Evolutionary conservation across 2,888 invertebrate genomes (phyloP), one percentile per base, ranked within the genome.

Genomic region (Dasypolia templi): DNA sequence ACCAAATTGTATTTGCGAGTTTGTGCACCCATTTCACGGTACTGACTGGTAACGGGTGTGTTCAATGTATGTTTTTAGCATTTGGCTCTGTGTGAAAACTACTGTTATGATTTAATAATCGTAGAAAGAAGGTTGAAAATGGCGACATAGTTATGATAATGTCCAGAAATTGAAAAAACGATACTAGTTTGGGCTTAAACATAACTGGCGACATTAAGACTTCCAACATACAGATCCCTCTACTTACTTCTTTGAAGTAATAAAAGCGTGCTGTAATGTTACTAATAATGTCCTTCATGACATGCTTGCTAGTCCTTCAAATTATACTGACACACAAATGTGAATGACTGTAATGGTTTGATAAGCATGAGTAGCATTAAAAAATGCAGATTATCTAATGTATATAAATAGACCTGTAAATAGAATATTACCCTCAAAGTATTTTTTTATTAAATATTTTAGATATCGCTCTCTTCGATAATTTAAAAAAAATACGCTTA

Each of bases 1-100:
- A 88, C 87, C 85, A 91, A 93, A 93, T 92, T 91, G 90, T 92
- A 89, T 93, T 92, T 90, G 89, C 79, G 87, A 92, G 91, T 92
- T 92, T 91, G 90, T 89, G 88, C 89, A 87, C 89, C 91, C 89
- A 90, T 92, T 92, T 91, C 91, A 91, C 89, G 90, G 87, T 86
- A 84, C 86, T 86, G 81, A 78, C 82, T 84, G 72, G 75, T 83
- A 75, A 68, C 73, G 39, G 19, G 19, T 53, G 56, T 29, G 67
- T 61, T 87, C 72, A 3, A 5, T 68, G 73, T 86, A 72, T 55
- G 65, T 72, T 64, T 3, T 1, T 0, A 12, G 55, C 2, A 70
- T 82, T 86, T 0, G 79, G 82, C 71, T 32, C 71, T 62, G 17
- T 49, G 9, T n/a, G 29, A 46, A 22, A 14, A 29, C 0, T 6